Percentiles rank a stretch among this genome's conserved stretches.
These are phyloP conservation scores for Trichogramma evanescens DNA, from an alignment of 2,888 invertebrate species.

Conservation along the genomic window DNA sequence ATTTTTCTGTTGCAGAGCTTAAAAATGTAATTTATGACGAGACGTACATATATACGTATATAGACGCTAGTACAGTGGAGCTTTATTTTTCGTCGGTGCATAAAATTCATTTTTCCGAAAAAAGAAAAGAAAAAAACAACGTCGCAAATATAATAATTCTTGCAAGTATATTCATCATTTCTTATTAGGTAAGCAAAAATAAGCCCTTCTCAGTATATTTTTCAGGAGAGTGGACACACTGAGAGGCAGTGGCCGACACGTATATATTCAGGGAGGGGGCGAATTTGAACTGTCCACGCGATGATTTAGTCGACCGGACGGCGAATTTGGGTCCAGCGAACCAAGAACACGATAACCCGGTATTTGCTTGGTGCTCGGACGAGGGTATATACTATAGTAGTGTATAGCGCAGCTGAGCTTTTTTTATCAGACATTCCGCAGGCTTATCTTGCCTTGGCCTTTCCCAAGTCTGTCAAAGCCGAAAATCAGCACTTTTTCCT, in stretches of 20 bases:
- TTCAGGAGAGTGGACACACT: conserved; percentile 7
- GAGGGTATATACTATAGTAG: no score
- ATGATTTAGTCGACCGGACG: conserved; percentile 29
- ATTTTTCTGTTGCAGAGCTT: no score
- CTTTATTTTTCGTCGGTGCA: no score
- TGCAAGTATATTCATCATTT: neutral
- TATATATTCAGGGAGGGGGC: conserved; percentile 15
- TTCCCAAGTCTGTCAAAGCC: conserved; percentile 5
- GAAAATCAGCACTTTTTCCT: conserved; percentile 13
- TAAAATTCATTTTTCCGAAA: no score
- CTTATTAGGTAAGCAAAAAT: neutral
- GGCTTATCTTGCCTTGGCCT: conserved; percentile 7
- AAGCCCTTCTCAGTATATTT: conserved; percentile 7
- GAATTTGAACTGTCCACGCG: conserved; percentile 18
- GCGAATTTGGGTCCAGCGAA: conserved; percentile 30
- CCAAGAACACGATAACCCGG: conserved; percentile 32
- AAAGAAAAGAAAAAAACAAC: no score
- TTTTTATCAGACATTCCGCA: conserved; percentile 21
- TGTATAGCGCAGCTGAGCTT: conserved; percentile 7
- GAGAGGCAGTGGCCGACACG: neutral
- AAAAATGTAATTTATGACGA: no score
- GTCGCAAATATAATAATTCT: no score
- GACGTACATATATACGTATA: no score
- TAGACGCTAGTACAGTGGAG: no score
- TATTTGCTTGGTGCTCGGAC: conserved; percentile 6